phyloP scores from a whole-genome alignment of 2,113 vertebrate genomes.

The Chunga burmeisteri region DNA sequence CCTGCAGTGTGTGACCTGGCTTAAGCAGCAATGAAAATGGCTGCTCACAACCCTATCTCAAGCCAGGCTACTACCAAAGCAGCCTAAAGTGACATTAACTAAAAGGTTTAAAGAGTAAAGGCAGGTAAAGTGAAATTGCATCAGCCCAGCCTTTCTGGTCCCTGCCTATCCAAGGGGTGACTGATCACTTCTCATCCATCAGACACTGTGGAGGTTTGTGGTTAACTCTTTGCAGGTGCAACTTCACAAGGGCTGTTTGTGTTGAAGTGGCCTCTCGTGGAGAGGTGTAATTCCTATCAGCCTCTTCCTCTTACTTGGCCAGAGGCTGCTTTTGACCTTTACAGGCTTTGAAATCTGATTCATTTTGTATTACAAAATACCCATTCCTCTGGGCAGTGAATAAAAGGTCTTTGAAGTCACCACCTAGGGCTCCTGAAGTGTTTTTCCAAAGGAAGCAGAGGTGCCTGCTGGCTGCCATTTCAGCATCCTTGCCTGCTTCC shows the following conservation, averaged over 20 bases:
- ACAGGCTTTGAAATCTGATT: conserved; percentile 64
- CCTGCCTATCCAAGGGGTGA: not conserved
- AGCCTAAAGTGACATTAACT: not conserved
- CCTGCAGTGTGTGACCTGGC: not conserved
- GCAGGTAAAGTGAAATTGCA: not conserved
- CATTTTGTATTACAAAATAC: conserved; percentile 59
- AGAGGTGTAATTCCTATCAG: not conserved
- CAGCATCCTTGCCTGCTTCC: not conserved
- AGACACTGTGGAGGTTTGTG: not conserved
- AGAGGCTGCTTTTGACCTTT: conserved; percentile 66
- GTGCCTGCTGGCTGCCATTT: not conserved
- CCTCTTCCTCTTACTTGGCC: conserved; percentile 40
- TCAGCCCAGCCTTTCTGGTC: not conserved
- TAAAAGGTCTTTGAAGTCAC: conserved; percentile 52
- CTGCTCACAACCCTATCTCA: not conserved
- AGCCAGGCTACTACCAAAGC: not conserved
- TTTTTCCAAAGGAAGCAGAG: not conserved
- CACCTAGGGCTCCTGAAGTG: not conserved
- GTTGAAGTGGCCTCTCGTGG: not conserved
- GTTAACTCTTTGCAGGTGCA: conserved; percentile 13
- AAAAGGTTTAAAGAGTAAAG: not conserved
- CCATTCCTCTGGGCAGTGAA: conserved; percentile 39
- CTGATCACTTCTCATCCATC: conserved; percentile 36
- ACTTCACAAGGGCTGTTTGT: conserved; percentile 16
- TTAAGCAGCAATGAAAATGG: not conserved